Conservation (phyloP, 2,888 invertebrate genomes). For the Carabus problematicus region DNA sequence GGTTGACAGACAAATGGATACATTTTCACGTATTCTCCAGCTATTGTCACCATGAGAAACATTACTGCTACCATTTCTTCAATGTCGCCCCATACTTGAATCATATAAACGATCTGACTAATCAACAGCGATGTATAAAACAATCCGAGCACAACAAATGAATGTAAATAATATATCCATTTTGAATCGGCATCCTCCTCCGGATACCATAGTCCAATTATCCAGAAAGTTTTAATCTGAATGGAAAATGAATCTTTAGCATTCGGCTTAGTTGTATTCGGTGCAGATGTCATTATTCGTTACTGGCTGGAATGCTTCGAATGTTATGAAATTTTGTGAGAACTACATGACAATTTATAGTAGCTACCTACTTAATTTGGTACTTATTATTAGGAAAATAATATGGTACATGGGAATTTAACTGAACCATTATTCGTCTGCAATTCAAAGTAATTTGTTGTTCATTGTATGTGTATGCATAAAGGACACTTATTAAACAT, state of each 20-base stretch:
- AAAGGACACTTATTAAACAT: too few species aligned
- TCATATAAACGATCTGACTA: slow-evolving; percentile 41
- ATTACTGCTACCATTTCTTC: slow-evolving; percentile 36
- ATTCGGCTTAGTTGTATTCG: neutral
- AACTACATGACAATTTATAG: too few species aligned
- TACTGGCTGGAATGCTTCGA: too few species aligned
- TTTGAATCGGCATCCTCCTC: slow-evolving; percentile 8
- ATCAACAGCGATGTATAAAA: slow-evolving; percentile 34
- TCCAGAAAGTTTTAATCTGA: slow-evolving; percentile 14
- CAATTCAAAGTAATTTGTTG: too few species aligned
- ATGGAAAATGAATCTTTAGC: slow-evolving; percentile 28
- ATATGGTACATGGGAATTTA: too few species aligned
- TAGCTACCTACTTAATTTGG: too few species aligned
- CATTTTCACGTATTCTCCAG: slow-evolving; percentile 23
- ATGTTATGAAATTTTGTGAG: too few species aligned
- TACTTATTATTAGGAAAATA: too few species aligned
- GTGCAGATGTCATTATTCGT: too few species aligned
- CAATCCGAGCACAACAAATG: slow-evolving; percentile 40
- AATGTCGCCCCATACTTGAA: slow-evolving; percentile 42
- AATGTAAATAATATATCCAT: slow-evolving; percentile 19
- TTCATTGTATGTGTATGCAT: too few species aligned
- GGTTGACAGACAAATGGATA: slow-evolving; percentile 26
- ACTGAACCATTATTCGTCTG: too few species aligned
- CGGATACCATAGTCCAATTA: slow-evolving; percentile 29
- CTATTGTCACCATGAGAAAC: slow-evolving; percentile 23